Percentiles rank a stretch among this genome's conserved stretches.
Evolutionary conservation across 53 echinoderm and acorn worm genomes (phyloP).

Genomic region (Actinopyga echinites): DNA sequence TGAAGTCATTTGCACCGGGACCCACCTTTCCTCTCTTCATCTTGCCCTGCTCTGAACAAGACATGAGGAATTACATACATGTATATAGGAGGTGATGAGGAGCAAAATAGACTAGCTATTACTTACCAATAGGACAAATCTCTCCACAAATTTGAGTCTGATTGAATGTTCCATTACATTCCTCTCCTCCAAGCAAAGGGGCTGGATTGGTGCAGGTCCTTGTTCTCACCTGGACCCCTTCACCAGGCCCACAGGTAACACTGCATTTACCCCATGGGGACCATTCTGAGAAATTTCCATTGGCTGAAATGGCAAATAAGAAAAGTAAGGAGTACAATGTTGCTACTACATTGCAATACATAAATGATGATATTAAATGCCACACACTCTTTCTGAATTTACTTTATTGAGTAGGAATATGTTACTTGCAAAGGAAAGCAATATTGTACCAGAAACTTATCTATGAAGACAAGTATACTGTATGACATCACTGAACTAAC

Average conservation of each 20-base stretch:
- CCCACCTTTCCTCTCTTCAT: no score
- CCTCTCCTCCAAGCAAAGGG: conserved; percentile 63
- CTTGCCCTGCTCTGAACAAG: no score
- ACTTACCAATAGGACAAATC: conserved; percentile 77
- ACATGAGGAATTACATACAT: no score
- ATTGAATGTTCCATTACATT: conserved; percentile 52
- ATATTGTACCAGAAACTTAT: no score
- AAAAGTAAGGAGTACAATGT: neutral
- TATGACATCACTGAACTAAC: no score
- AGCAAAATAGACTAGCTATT: no score
- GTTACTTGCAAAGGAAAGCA: no score
- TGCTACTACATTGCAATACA: neutral
- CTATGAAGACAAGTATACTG: no score
- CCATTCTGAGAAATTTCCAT: conserved; percentile 74
- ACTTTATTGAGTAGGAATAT: no score
- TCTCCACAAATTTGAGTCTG: conserved; percentile 64
- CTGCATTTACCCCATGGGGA: conserved; percentile 70
- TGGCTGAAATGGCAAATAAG: conserved; percentile 35
- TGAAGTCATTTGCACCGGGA: no score
- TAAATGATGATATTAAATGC: neutral
- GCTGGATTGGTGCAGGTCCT: conserved; percentile 77
- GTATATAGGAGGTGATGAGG: no score
- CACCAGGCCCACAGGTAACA: conserved; percentile 75
- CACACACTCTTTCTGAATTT: neutral
- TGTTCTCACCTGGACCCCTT: conserved; percentile 63